Base-by-base conservation (phyloP, 2,797 vertebrate species). In the Melanotaenia boesemani region DNA sequence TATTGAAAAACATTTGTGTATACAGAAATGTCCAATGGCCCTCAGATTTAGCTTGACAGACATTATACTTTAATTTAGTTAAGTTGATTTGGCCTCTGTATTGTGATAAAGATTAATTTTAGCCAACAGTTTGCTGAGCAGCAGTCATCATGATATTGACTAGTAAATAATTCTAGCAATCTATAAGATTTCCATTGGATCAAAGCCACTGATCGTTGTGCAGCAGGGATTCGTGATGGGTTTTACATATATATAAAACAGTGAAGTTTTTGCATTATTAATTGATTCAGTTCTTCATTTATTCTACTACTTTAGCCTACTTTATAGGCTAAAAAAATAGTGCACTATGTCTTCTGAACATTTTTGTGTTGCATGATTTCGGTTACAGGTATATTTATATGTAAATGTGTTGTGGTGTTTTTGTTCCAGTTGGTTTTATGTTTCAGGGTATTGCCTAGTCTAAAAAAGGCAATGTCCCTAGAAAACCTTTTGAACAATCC, bases 401-500 rank as follows among this genome's bases (percentile, higher is more conserved):
- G 46, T 22, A 46, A 46, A 72, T 57, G 12, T 72, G 6, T 15
- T 18, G 73, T 58, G 5, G 24, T 65, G 68, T 6, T 22, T 75
- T 72, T 67, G 10, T 34, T 61, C 8, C 20, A 46, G 68, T 79
- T 44, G 12, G 20, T 18, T 10, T 63, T 26, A 50, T 66, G 32
- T 24, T 66, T 22, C 15, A 39, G 20, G 70, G 30, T 46, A 44
- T 65, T 67, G 15, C 60, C n/a, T 55, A 16, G 6, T 74, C 4
- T 60, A 63, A 26, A 22, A 63, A 65, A 68, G 67, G 56, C 50
- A 20, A 10, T 64, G 52, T 85, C 76, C 71, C 72, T 30, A 59
- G 70, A 78, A 84, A 82, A 79, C 72, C 70, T 60, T 2, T 18
- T 22, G 48, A 30, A 61, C 52, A 72, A 55, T 66, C 74, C 72